A percentile compares a stretch with the other conserved stretches of the same genome.
These are phyloP conservation scores for Pterocles gutturalis DNA, from an alignment of 2,113 vertebrate species.

Conservation along the genomic window DNA sequence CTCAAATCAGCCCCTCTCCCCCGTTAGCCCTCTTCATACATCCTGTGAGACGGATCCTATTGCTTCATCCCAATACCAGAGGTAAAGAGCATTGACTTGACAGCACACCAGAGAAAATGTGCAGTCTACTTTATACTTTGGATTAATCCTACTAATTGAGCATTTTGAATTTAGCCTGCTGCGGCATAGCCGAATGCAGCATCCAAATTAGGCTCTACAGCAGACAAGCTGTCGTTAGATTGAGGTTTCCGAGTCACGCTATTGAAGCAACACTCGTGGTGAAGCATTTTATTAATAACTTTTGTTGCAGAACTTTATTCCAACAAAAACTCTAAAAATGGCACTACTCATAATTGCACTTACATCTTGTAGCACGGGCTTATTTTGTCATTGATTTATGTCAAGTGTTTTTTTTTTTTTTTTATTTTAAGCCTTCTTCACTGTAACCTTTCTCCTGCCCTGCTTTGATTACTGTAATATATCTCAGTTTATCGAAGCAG, in stretches of 20 bases:
- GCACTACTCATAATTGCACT: neutral
- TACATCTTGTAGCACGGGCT: neutral
- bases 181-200: neutral
- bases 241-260: constrained; percentile 32
- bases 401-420: neutral
- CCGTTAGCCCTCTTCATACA: neutral
- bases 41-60: fast-evolving
- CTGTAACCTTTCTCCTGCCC: neutral
- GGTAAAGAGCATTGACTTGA: neutral
- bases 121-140: neutral
- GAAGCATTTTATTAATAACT: constrained; percentile 34
- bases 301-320: constrained; percentile 18
- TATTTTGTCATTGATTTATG: neutral
- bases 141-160: neutral
- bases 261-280: neutral
- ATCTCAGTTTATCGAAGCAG: neutral
- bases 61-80: neutral
- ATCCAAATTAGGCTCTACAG: neutral
- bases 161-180: neutral
- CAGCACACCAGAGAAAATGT: neutral
- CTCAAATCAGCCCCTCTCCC: neutral
- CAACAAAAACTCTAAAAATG: constrained; percentile 31
- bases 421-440: neutral
- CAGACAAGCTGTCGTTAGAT: neutral
- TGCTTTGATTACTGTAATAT: neutral